A percentile compares a stretch with the other conserved stretches of the same genome.
phyloP scores from a whole-genome alignment of 2,113 vertebrate species.

The Lamprotornis superbus region DNA sequence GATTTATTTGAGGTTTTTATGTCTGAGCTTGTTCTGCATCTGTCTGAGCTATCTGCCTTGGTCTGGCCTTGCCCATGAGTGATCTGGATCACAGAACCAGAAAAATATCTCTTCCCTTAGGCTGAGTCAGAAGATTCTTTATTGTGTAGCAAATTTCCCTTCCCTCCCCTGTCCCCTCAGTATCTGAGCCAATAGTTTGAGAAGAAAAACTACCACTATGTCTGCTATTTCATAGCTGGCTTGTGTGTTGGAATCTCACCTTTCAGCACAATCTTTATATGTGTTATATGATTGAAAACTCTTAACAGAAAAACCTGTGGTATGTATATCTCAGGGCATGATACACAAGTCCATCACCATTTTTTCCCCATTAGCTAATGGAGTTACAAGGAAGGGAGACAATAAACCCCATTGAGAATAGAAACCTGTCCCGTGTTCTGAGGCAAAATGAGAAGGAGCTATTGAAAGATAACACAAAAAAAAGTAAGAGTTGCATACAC shows the following conservation, averaged over 20 bases:
- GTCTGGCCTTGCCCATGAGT: not conserved
- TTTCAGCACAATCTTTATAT: not conserved
- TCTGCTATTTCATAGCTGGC: not conserved
- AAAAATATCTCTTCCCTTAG: not conserved
- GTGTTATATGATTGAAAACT: not conserved
- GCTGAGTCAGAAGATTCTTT: not conserved
- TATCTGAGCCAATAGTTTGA: not conserved
- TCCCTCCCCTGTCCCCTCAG: not conserved
- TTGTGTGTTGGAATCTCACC: not conserved
- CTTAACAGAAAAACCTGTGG: not conserved
- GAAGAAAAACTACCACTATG: not conserved
- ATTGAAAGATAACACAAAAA: not conserved
- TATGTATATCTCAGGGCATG: not conserved
- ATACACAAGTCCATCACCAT: not conserved
- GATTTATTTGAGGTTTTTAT: not conserved
- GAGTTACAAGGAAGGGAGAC: not conserved
- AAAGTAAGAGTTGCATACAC: not conserved
- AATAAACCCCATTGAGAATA: not conserved
- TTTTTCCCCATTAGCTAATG: not conserved
- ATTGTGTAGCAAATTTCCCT: not conserved
- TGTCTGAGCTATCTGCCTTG: not conserved
- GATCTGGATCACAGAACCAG: not conserved
- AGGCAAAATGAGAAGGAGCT: not conserved
- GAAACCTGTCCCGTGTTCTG: not conserved
- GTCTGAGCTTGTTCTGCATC: not conserved